Percentiles rank a stretch among this genome's conserved stretches.
Conservation (phyloP, 2,888 invertebrate species). For the Synanthedon formicaeformis region DNA sequence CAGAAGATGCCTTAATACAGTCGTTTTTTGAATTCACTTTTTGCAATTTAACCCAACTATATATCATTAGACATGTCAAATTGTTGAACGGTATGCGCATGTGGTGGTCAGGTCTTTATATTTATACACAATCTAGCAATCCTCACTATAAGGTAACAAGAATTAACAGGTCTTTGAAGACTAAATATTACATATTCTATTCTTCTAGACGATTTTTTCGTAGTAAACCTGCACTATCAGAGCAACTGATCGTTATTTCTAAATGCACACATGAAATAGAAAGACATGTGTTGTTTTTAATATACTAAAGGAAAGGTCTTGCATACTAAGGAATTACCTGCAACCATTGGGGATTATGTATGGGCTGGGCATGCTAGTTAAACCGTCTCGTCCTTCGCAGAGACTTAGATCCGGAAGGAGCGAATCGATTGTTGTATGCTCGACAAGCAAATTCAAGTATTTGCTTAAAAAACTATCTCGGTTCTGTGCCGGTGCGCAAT, state of each 20-base stretch:
- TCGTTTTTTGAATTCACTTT: not conserved
- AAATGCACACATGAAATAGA: too few species aligned
- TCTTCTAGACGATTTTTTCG: too few species aligned
- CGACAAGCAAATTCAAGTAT: slow-evolving; percentile 34
- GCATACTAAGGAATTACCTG: too few species aligned
- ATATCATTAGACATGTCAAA: slow-evolving; percentile 5
- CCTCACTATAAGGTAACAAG: too few species aligned
- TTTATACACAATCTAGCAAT: too few species aligned
- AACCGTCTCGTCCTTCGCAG: slow-evolving; percentile 4
- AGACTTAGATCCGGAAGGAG: slow-evolving; percentile 23
- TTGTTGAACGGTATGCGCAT: slow-evolving; percentile 9
- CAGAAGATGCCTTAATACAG: slow-evolving; percentile 14
- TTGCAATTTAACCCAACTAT: slow-evolving; percentile 4
- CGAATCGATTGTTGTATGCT: slow-evolving; percentile 15
- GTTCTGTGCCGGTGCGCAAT: slow-evolving; percentile 57
- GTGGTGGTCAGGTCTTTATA: too few species aligned
- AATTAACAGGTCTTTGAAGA: too few species aligned
- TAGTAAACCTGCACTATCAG: too few species aligned
- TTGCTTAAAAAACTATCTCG: slow-evolving; percentile 40
- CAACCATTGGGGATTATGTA: slow-evolving; percentile 1
- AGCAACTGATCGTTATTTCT: too few species aligned
- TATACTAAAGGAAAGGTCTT: too few species aligned
- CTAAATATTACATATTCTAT: too few species aligned
- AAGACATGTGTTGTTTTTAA: too few species aligned
- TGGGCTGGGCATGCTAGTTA: slow-evolving; percentile 4